phyloP scores from a whole-genome alignment of 1,140 invertebrate genomes.

The Papilio aristodemus region DNA sequence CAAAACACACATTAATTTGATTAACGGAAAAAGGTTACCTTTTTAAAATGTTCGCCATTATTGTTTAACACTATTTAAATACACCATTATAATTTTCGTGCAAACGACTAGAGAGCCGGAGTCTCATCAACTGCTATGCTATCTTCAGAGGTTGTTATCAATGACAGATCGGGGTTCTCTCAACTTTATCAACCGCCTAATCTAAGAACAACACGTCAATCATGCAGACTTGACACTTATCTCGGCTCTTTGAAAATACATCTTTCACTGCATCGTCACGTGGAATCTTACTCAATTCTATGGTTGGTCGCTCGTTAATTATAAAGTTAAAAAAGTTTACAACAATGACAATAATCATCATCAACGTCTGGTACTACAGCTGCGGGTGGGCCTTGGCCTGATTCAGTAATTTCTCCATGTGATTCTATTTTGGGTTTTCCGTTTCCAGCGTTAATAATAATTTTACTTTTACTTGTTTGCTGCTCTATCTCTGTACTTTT shows the following conservation, averaged over 20 bases:
- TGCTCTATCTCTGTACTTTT: too few relatives aligned
- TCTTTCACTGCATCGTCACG: constrained; percentile 45
- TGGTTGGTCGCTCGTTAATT: neutral
- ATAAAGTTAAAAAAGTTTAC: too few relatives aligned
- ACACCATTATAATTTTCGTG: constrained; percentile 33
- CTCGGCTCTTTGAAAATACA: constrained; percentile 45
- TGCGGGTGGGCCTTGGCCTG: too few relatives aligned
- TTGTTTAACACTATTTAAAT: constrained; percentile 38
- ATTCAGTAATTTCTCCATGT: too few relatives aligned
- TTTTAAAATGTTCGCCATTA: constrained; percentile 59
- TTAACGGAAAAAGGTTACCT: constrained; percentile 45
- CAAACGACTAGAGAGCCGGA: constrained; percentile 35
- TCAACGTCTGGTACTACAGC: too few relatives aligned
- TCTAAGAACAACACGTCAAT: constrained; percentile 70
- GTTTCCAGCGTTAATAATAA: too few relatives aligned
- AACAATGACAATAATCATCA: too few relatives aligned
- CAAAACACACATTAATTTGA: constrained; percentile 6
- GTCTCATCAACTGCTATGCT: constrained; percentile 38
- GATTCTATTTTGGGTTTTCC: too few relatives aligned
- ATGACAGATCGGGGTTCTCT: constrained; percentile 64
- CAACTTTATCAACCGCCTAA: constrained; percentile 53
- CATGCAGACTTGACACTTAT: constrained; percentile 52
- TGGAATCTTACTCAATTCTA: constrained; percentile 39
- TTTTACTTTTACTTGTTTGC: too few relatives aligned
- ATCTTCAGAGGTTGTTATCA: constrained; percentile 56